Base-by-base conservation (phyloP, 2,113 vertebrate species). In the Erinaceus europaeus region DNA sequence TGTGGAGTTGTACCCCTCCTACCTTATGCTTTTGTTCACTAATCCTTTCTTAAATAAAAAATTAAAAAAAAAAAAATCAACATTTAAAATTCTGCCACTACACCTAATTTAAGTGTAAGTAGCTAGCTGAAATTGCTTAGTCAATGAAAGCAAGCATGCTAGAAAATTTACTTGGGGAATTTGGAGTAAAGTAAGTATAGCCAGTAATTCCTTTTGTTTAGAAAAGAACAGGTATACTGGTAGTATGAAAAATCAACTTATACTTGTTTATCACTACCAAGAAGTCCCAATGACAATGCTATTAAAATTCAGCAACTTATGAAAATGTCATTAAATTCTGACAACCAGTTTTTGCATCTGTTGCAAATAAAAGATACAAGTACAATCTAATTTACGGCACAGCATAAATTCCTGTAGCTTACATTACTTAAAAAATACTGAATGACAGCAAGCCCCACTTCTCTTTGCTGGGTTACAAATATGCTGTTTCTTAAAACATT, bases 11-110 rank as follows among this genome's bases (percentile, higher is more conserved):
- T n/a, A n/a, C n/a, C n/a, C n/a, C n/a, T n/a, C n/a, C n/a, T n/a
- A n/a, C n/a, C n/a, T n/a, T n/a, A n/a, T n/a, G n/a, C n/a, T n/a
- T n/a, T n/a, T n/a, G n/a, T n/a, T n/a, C n/a, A n/a, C n/a, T n/a
- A n/a, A n/a, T n/a, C n/a, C n/a, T n/a, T n/a, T n/a, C n/a, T n/a
- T n/a, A n/a, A n/a, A n/a, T n/a, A n/a, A n/a, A n/a, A n/a, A n/a
- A n/a, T n/a, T n/a, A n/a, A n/a, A n/a, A n/a, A n/a, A n/a, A n/a
- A n/a, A n/a, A n/a, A n/a, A n/a, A n/a, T n/a, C n/a, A n/a, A n/a
- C n/a, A n/a, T n/a, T n/a, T n/a, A 67, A 84, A 71, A 76, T 71
- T 75, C 46, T 82, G 34, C 14, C 71, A 88, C 34, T 75, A 50
- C 21, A 34, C 9, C 40, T 65, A 89, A 86, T 64, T 81, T 75